Evolutionary conservation across 2,113 vertebrate genomes (phyloP).

Genomic region (Hemiprocne comata): DNA sequence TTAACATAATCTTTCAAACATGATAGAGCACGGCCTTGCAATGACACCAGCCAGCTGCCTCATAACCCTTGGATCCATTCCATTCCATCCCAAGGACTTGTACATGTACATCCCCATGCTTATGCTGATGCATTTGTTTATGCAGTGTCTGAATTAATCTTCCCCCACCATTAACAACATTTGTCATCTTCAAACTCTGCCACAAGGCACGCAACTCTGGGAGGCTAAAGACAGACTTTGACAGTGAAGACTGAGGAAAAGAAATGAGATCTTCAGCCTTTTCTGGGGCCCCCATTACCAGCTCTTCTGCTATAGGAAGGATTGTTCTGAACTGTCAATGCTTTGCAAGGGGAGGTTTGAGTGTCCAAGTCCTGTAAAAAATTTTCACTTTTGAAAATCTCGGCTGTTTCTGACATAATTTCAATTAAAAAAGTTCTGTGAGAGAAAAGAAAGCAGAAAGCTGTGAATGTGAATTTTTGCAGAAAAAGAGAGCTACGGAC

Average conservation of each 20-base stretch:
- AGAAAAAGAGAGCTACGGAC: neutral
- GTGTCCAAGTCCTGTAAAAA: neutral
- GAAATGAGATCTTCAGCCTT: neutral
- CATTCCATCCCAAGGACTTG: conserved; percentile 16
- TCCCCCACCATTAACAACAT: neutral
- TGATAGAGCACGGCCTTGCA: neutral
- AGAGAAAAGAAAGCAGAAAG: neutral
- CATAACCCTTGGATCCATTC: neutral
- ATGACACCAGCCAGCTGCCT: neutral
- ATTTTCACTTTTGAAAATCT: neutral
- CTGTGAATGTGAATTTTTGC: neutral
- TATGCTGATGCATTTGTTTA: neutral
- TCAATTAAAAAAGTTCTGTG: neutral
- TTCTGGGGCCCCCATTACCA: neutral
- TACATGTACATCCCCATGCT: neutral
- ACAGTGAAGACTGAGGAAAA: neutral
- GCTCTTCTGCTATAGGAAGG: neutral
- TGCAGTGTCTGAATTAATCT: neutral
- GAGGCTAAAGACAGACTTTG: neutral
- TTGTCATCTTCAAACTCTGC: neutral
- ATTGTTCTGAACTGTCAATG: neutral
- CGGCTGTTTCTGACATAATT: neutral
- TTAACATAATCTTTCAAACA: neutral
- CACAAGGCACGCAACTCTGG: neutral
- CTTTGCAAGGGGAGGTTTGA: neutral